These are phyloP conservation scores for Mesorhabditis sp. DNA, from an alignment of 2,888 invertebrate species.

Conservation along the genomic window DNA sequence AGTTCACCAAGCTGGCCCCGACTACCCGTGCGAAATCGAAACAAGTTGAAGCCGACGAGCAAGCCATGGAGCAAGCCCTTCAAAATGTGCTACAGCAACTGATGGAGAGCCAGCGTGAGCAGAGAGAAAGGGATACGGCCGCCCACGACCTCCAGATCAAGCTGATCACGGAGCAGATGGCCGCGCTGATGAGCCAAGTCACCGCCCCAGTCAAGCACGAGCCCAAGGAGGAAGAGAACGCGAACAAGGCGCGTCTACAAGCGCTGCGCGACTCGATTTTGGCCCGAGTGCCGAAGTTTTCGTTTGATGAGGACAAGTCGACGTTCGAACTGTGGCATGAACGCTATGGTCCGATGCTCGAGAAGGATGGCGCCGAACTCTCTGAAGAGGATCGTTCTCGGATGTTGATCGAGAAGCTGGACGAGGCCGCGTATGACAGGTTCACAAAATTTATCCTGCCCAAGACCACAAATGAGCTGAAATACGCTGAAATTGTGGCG, in stretches of 20 bases:
- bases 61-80: too few species aligned
- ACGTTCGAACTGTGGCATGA: neutral
- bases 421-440: conserved; percentile 23
- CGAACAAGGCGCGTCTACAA: neutral
- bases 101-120: too few species aligned
- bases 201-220: neutral
- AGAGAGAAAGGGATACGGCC: neutral
- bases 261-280: neutral
- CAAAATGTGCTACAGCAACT: too few species aligned
- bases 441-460: too few species aligned
- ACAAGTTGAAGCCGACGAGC: too few species aligned
- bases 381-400: neutral
- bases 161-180: neutral
- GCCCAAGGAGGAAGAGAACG: neutral
- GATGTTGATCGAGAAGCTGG: neutral
- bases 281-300: too few species aligned
- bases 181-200: neutral
- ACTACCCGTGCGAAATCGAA: too few species aligned
- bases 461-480: neutral
- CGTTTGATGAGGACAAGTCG: neutral
- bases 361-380: neutral
- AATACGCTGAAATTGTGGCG: neutral
- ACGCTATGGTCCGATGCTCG: neutral
- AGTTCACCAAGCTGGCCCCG: too few species aligned
- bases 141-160: neutral